Base-by-base conservation (phyloP, 2,797 vertebrate genomes). In the Sciurus vulgaris region DNA sequence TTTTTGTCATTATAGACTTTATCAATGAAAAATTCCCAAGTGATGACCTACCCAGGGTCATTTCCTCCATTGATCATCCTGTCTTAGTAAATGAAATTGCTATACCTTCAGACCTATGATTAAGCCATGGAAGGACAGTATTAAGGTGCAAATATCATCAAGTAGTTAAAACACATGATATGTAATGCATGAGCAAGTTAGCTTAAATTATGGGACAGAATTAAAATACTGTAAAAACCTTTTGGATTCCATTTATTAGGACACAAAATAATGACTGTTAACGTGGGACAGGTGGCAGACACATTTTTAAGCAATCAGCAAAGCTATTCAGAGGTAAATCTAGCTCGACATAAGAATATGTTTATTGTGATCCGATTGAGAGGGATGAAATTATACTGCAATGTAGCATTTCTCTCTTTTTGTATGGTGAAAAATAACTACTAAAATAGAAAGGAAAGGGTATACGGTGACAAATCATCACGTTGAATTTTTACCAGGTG, bases 261-360 rank as follows among this genome's bases (percentile, higher is more conserved):
- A 63, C 3, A 51, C 26, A 70, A 8, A 78, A 35, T 65, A 74
- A 83, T 61, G n/a, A n/a, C 63, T 84, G 51, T 93, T 95, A 76
- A 76, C 59, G 30, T 33, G 76, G 28, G 67, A 17, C 76, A 78
- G 72, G 10, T 65, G 63, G 56, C 69, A 92, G 51, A 84, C 76
- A 38, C 90, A 35, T 92, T 69, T 38, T 90, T 92, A 95, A 74
- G 77, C 49, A 73, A 15, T 96, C 87, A 69, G 76, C 61, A 82
- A 97, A 96, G 47, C 79, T 89, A 95, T 83, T 96, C 33, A 93
- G 84, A 94, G 95, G 49, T 61, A 96, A 95, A 93, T 91, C 78
- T 1, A 10, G 28, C 49, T 88, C 78, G 86, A 86, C 67, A 96
- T 86, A 10, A 96, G 73, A 94, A 61, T 86, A 59, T 94, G 93